These are phyloP conservation scores for Synergus itoensis DNA, from an alignment of 2,888 invertebrate species.

Conservation along the genomic window DNA sequence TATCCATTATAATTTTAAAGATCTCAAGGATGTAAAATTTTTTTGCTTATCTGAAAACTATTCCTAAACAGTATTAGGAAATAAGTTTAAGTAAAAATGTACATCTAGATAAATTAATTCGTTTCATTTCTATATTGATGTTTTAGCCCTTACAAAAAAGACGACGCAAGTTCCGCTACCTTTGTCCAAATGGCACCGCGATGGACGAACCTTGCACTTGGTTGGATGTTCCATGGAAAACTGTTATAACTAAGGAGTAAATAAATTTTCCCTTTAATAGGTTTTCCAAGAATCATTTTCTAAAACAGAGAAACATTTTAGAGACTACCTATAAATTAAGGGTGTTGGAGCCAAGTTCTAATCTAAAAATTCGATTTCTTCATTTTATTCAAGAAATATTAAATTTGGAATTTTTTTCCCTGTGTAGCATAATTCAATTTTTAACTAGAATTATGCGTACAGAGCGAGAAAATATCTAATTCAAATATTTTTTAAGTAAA, in stretches of 20 bases:
- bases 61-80: constrained; percentile 11
- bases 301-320: no score
- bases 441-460: no score
- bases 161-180: constrained; percentile 80
- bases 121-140: not conserved
- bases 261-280: not conserved
- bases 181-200: constrained; percentile 87
- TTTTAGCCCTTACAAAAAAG: constrained; percentile 26
- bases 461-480: no score
- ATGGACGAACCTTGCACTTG: constrained; percentile 84
- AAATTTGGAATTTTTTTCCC: no score
- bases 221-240: constrained; percentile 90
- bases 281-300: no score
- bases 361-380: no score
- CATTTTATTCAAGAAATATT: no score
- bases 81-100: not conserved
- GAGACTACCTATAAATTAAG: no score
- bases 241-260: constrained; percentile 84
- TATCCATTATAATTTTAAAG: not conserved
- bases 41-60: constrained; percentile 24
- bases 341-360: no score
- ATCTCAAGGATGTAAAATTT: not conserved
- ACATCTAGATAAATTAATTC: not conserved
- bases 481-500: no score
- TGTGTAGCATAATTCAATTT: no score